A percentile compares a stretch with the other conserved stretches of the same genome.
Conservation (phyloP, 2,888 invertebrate species). For the Melanophora roralis region DNA sequence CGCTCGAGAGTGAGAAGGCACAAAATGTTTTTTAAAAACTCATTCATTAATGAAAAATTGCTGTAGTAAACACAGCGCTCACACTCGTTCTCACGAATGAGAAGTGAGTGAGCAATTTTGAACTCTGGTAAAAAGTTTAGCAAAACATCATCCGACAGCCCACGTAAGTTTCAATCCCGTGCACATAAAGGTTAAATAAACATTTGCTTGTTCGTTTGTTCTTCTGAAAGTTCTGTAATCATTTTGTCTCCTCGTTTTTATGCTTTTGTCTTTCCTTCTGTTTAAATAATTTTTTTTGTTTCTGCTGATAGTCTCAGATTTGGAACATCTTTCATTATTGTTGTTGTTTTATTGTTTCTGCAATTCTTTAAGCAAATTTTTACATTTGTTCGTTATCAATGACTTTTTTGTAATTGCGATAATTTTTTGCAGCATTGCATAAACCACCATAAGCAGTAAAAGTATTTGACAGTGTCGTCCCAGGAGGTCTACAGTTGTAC, state of each 20-base stretch:
- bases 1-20: too few relatives aligned
- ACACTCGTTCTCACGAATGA: too few relatives aligned
- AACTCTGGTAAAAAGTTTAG: too few relatives aligned
- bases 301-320: slow-evolving; percentile 72
- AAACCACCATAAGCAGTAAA: too few relatives aligned
- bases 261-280: slow-evolving; percentile 36
- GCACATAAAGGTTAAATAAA: too few relatives aligned
- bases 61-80: too few relatives aligned
- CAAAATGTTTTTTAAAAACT: too few relatives aligned
- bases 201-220: slow-evolving; percentile 18
- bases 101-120: too few relatives aligned
- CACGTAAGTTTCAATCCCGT: too few relatives aligned
- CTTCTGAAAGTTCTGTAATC: background rate
- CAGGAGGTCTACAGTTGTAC: background rate
- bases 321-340: slow-evolving; percentile 68
- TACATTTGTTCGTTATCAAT: background rate
- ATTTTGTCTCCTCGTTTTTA: background rate
- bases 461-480: background rate
- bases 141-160: too few relatives aligned
- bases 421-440: too few relatives aligned
- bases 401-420: background rate
- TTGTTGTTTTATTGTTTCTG: slow-evolving; percentile 41
- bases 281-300: slow-evolving; percentile 54
- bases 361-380: slow-evolving; percentile 20
- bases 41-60: too few relatives aligned